Base-by-base conservation (phyloP, 53 echinoderm and acorn worm genomes). In the Arbacia lixula region DNA sequence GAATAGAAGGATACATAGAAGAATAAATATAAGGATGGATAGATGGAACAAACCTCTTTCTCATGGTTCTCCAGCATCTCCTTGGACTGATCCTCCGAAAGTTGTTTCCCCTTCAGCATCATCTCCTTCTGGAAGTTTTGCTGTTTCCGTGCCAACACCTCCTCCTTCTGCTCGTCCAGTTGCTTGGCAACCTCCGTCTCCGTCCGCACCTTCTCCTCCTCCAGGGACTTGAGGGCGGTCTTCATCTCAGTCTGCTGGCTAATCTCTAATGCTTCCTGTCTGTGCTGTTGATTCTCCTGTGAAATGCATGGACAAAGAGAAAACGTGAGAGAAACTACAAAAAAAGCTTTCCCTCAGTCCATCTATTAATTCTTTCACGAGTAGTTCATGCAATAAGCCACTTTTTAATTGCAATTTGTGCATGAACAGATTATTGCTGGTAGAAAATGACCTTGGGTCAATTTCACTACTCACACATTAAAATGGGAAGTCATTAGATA, bases 61-160 rank as follows among this genome's bases (percentile, higher is more conserved):
- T 88, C 56, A 58, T 97, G 98, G 21, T 97, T 75, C 19, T 97
- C 92, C 49, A 97, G 66, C 34, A 97, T 21, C 60, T 91, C 91
- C 77, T 94, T 92, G 57, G 74, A 83, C 61, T 94, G 72, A 5
- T 97, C 98, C 68, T 97, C 86, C 0, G 87, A 67, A 35, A 97
- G 78, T 34, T 92, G 83, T 57, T 92, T 97, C 61, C 88, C 89
- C 92, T 94, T 94, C 31, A 97, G 81, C 26, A 94, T 72, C 92
- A 97, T 92, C 86, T 97, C 98, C 85, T 94, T 97, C 86, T 97
- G 90, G 84, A 93, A 97, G 11, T 90, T 90, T 35, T 86, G 83
- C 82, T 90, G 83, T 60, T 92, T 71, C 73, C 87, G 81, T 1
- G 68, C 17, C 66, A 94, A 36, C 40, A 97, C 53, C 37, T 78